Evolutionary conservation across 2,888 invertebrate species (phyloP).

Genomic region (Coelopa pilipes): DNA sequence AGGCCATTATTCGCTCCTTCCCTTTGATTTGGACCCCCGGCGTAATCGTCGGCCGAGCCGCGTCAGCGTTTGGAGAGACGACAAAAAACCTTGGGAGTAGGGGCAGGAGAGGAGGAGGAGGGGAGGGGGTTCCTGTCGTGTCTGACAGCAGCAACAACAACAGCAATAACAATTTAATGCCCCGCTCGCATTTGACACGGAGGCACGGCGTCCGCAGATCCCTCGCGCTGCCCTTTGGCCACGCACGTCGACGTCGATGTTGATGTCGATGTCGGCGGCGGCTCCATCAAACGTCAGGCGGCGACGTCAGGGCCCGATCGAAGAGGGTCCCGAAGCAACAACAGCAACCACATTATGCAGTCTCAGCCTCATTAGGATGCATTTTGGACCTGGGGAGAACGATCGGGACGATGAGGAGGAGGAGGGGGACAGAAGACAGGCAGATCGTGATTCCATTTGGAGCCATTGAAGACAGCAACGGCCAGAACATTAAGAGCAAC

Average conservation of each 20-base stretch:
- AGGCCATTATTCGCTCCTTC: too few species aligned
- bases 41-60: too few species aligned
- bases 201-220: background rate
- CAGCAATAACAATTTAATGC: background rate
- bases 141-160: background rate
- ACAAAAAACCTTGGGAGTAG: background rate
- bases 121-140: too few species aligned
- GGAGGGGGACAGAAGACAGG: too few species aligned
- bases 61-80: too few species aligned
- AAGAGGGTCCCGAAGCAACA: too few species aligned
- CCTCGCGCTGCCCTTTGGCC: conserved; percentile 17
- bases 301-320: too few species aligned
- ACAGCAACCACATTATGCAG: background rate
- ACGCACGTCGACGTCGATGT: background rate
- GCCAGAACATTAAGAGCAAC: too few species aligned
- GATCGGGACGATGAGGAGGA: too few species aligned
- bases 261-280: conserved; percentile 1
- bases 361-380: conserved; percentile 22
- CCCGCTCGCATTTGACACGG: background rate
- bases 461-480: too few species aligned
- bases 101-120: background rate
- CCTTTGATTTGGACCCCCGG: too few species aligned
- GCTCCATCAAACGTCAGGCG: background rate
- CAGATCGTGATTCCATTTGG: too few species aligned
- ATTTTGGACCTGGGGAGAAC: conserved; percentile 6